Conservation (phyloP, 2,888 invertebrate genomes). For the Junonia oenone region DNA sequence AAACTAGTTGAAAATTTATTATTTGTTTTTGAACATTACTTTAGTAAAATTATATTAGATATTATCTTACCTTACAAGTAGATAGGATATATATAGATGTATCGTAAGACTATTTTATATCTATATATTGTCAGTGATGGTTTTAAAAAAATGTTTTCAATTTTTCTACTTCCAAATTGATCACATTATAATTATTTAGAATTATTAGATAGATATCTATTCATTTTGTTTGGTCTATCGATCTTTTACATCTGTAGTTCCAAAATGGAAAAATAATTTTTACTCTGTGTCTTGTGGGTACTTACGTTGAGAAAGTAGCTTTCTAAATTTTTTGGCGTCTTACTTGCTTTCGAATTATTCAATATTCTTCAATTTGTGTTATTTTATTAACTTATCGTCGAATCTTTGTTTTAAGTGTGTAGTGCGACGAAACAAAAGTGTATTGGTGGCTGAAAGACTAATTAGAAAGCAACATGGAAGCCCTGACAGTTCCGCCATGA, state of each 20-base stretch:
- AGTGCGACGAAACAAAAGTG: conserved; percentile 27
- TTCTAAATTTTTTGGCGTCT: conserved; percentile 59
- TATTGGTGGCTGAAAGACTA: conserved; percentile 30
- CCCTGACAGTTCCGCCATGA: conserved; percentile 81
- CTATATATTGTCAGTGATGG: no score
- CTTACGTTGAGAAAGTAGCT: conserved; percentile 64
- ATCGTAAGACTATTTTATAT: no score
- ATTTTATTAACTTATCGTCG: conserved; percentile 7
- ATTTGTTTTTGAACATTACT: no score
- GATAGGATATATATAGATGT: no score
- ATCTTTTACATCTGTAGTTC: not conserved
- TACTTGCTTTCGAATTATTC: conserved; percentile 38
- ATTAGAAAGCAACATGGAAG: conserved; percentile 80
- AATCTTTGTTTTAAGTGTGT: conserved; percentile 27
- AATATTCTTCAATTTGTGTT: conserved; percentile 19
- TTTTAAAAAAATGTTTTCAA: no score
- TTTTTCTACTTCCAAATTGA: no score
- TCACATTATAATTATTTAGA: no score
- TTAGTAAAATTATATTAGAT: no score
- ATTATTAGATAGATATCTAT: no score
- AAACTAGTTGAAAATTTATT: no score
- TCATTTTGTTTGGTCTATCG: not conserved
- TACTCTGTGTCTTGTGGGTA: conserved; percentile 26
- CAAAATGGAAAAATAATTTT: not conserved
- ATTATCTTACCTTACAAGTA: no score